Evolutionary conservation across 2,113 vertebrate genomes (phyloP).

Genomic region (Chaetodon trifascialis): DNA sequence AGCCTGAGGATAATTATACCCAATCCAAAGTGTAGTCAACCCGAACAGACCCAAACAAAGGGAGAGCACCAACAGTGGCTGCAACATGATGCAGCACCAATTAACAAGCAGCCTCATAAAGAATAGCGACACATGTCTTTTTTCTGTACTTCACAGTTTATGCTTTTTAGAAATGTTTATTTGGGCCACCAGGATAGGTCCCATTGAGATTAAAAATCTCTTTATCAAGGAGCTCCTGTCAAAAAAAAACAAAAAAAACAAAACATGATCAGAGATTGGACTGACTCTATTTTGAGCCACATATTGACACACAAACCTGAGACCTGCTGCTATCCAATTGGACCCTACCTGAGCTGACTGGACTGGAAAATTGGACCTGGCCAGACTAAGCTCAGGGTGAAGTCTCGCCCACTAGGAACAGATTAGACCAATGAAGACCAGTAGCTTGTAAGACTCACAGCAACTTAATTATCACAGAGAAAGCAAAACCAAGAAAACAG

Average conservation of each 20-base stretch:
- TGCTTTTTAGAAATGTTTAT: not conserved
- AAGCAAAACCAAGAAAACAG: not conserved
- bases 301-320: not conserved
- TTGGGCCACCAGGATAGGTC: too few relatives aligned
- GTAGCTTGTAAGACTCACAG: not conserved
- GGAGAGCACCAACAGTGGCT: not conserved
- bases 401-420: not conserved
- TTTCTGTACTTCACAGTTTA: not conserved
- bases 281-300: not conserved
- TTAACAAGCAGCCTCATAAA: conserved; percentile 10
- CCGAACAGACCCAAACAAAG: not conserved
- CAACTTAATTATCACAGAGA: not conserved
- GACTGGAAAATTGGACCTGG: not conserved
- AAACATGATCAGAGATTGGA: not conserved
- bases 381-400: not conserved
- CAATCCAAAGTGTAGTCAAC: not conserved
- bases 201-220: too few relatives aligned
- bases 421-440: not conserved
- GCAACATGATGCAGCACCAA: not conserved
- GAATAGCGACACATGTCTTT: not conserved
- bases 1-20: conserved; percentile 6
- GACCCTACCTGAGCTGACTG: not conserved
- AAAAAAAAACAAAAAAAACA: not conserved
- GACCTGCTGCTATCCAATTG: not conserved
- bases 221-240: too few relatives aligned